Percentiles rank a stretch among this genome's conserved stretches.
Evolutionary conservation across 1,140 invertebrate species (phyloP).

Genomic region (Halesus radiatus): DNA sequence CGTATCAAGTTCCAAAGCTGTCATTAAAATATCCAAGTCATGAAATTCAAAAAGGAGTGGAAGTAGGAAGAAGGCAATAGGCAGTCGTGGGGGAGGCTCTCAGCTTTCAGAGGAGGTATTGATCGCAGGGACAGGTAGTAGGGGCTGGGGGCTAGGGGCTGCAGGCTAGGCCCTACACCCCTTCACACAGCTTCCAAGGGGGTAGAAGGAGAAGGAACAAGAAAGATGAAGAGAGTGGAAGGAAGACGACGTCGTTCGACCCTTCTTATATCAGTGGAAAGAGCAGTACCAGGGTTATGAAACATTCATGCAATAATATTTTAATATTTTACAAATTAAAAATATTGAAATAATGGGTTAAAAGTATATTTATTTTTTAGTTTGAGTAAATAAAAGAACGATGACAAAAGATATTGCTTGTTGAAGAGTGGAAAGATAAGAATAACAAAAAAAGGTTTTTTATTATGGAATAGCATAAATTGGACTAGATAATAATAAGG

Average conservation of each 20-base stretch:
- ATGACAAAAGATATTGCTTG: too few relatives aligned
- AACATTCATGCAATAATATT: too few relatives aligned
- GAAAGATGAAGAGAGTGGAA: constrained; percentile 1
- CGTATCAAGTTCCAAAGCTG: constrained; percentile 19
- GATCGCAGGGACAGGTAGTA: constrained; percentile 2
- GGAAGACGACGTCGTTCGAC: constrained; percentile 33
- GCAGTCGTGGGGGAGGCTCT: too few relatives aligned
- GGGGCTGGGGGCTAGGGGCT: not conserved
- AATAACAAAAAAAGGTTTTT: too few relatives aligned
- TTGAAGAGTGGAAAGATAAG: too few relatives aligned
- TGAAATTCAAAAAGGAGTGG: not conserved
- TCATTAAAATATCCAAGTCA: constrained; percentile 11
- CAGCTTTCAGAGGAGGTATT: constrained; percentile 1
- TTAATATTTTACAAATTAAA: too few relatives aligned
- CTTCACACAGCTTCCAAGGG: not conserved
- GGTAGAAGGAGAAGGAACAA: constrained; percentile 32
- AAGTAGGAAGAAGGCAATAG: not conserved
- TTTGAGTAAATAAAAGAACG: too few relatives aligned
- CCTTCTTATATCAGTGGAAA: constrained; percentile 29
- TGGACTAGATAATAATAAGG: too few relatives aligned
- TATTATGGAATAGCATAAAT: too few relatives aligned
- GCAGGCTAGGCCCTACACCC: not conserved
- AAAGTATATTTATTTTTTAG: too few relatives aligned
- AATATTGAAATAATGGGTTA: too few relatives aligned
- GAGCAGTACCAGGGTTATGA: not conserved